Base-by-base conservation (phyloP, 2,888 invertebrate species). In the Drosophila putrida region DNA sequence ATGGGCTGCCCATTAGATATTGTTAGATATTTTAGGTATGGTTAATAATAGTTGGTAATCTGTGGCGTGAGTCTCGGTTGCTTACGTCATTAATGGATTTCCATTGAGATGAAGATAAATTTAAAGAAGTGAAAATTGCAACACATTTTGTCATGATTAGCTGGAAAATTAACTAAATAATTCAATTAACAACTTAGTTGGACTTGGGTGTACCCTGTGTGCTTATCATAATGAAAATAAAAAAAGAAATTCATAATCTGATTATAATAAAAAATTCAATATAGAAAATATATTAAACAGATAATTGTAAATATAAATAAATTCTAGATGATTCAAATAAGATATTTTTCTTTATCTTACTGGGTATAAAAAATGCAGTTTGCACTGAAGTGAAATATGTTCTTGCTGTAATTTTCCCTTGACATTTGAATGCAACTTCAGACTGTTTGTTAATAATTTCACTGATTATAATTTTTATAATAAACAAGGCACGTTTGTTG, bases 61-160 rank as follows among this genome's bases (percentile, higher is more conserved):
- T 55, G 38, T 31, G 41, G 47, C 28, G 35, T 63, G 54, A 54
- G 54, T 43, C n/a, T 27, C 35, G 25, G 38, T 43, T 35, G 50
- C 46, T 77, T 72, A 31, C 58, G 33, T 55, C 58, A 77, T 51
- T 59, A 58, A 67, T 62, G 72, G 62, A 44, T 43, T 63, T 62
- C 36, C 35, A 71, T 51, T 43, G 6, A 35, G 33, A 39, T 27
- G 25, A n/a, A 43, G 33, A 25, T 55, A 28, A 4, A 31, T 33
- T 43, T 43, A 43, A 55, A 55, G 33, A 44, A 27, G 44, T 61
- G 69, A 25, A 55, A 68, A 69, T 74, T 68, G 35, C 38, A 38
- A 33, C 39, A 69, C 11, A 51, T 54, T 39, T 43, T 39, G 15
- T 58, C 27, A 41, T 8, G 15, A 61, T 55, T 55, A 33, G 31